Percentiles rank a stretch among this genome's conserved stretches.
Evolutionary conservation across 37 sponge, comb jelly and placozoan species (phyloP).

Genomic region (Spongilla lacustris): DNA sequence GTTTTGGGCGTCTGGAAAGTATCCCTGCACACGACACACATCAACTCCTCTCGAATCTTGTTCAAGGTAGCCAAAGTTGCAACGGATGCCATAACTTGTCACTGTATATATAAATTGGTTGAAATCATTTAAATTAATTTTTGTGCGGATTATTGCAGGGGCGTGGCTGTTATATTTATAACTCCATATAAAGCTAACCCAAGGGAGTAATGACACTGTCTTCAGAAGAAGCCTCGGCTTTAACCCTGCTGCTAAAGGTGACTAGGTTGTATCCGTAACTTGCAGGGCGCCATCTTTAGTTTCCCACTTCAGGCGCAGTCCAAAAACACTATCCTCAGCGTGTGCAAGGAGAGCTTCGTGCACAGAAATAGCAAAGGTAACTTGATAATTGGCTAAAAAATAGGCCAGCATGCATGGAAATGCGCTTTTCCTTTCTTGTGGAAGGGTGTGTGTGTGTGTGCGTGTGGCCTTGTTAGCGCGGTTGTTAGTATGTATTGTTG

Average conservation of each 20-base stretch:
- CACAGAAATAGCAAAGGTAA: slow-evolving; percentile 54
- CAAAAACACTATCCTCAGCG: slow-evolving; percentile 33
- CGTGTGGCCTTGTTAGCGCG: too few relatives aligned
- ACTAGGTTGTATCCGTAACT: neutral
- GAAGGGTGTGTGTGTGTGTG: too few relatives aligned
- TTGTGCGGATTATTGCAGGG: too few relatives aligned
- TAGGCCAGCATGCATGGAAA: neutral
- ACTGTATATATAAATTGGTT: neutral
- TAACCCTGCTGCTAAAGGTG: slow-evolving; percentile 43
- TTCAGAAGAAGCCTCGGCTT: slow-evolving; percentile 14
- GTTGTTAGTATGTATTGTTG: too few relatives aligned
- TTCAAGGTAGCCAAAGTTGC: too few relatives aligned
- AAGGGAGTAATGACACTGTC: slow-evolving; percentile 15
- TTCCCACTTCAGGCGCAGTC: slow-evolving; percentile 45
- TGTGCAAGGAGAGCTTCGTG: slow-evolving; percentile 39
- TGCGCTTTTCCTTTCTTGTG: neutral
- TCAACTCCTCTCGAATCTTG: too few relatives aligned
- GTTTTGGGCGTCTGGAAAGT: too few relatives aligned
- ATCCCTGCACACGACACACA: too few relatives aligned
- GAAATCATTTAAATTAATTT: neutral
- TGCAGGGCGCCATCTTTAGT: neutral
- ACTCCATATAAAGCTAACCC: neutral
- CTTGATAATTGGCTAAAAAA: neutral
- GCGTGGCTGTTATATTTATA: neutral
- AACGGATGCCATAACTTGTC: too few relatives aligned